Evolutionary conservation across 2,113 vertebrate genomes (phyloP).

Genomic region (Rhizomys pruinosus): DNA sequence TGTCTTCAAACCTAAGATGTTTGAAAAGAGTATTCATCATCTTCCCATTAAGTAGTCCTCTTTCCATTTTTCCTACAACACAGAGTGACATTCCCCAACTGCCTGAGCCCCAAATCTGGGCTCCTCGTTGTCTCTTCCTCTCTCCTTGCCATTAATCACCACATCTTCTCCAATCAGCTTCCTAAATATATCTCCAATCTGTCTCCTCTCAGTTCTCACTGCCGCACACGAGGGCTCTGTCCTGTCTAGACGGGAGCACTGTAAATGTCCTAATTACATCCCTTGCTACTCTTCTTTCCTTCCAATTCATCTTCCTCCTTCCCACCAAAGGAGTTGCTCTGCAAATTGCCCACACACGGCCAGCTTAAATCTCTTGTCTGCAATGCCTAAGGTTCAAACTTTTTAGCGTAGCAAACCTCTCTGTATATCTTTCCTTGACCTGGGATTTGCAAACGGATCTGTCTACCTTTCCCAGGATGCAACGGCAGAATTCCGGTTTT

Average conservation of each 20-base stretch:
- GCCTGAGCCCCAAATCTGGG: constrained; percentile 38
- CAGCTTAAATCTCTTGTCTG: background rate
- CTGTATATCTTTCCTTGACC: background rate
- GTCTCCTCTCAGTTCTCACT: constrained; percentile 52
- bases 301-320: constrained; percentile 55
- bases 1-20: constrained; percentile 58
- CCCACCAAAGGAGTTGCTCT: background rate
- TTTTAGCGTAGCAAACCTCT: background rate
- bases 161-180: constrained; percentile 56
- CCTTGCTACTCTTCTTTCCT: constrained; percentile 25
- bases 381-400: background rate
- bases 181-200: constrained; percentile 74
- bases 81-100: constrained; percentile 56
- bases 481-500: background rate
- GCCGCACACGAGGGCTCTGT: background rate
- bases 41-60: constrained; percentile 57
- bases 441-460: background rate
- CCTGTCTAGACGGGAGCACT: constrained; percentile 6
- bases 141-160: constrained; percentile 67
- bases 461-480: background rate
- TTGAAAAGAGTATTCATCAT: constrained; percentile 73
- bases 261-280: constrained; percentile 59
- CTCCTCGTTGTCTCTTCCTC: constrained; percentile 35
- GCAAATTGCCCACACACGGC: background rate
- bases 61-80: constrained; percentile 60